Evolutionary conservation across 2,797 vertebrate species (phyloP).

Genomic region (Sparidentex hasta): DNA sequence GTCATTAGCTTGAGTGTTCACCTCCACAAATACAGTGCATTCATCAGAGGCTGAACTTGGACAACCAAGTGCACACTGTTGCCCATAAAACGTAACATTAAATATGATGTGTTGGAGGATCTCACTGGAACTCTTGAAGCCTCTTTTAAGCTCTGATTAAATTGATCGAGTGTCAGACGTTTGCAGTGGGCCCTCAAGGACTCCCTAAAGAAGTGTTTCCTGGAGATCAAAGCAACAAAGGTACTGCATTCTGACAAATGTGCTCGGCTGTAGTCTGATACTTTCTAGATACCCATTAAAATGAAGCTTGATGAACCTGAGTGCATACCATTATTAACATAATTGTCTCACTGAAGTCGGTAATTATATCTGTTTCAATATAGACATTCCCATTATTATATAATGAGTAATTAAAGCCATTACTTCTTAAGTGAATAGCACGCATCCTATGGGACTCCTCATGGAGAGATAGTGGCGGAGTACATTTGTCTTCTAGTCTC

Average conservation of each 20-base stretch:
- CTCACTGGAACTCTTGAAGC: constrained; percentile 36
- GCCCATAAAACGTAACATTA: constrained; percentile 2
- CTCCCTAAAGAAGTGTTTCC: constrained; percentile 35
- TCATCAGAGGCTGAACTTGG: constrained; percentile 61
- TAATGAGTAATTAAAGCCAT: constrained; percentile 68
- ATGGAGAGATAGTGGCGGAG: constrained; percentile 27
- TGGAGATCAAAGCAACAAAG: constrained; percentile 40
- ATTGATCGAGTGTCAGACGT: constrained; percentile 52
- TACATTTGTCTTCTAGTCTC: constrained; percentile 41
- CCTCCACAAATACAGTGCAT: constrained; percentile 67
- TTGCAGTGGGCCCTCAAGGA: constrained; percentile 17
- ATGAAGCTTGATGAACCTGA: constrained; percentile 44
- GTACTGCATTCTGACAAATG: constrained; percentile 34
- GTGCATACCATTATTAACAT: constrained; percentile 52
- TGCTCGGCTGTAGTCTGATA: constrained; percentile 21
- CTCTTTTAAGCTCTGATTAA: constrained; percentile 55
- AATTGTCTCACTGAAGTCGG: constrained; percentile 54
- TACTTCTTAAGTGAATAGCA: constrained; percentile 62
- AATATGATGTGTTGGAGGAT: constrained; percentile 18
- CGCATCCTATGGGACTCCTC: constrained; percentile 57
- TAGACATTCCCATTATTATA: constrained; percentile 52
- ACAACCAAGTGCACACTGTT: constrained; percentile 12
- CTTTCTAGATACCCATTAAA: constrained; percentile 42
- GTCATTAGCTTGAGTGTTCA: constrained; percentile 58
- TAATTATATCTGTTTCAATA: constrained; percentile 64